Percentiles rank a stretch among this genome's conserved stretches.
phyloP scores from a whole-genome alignment of 2,113 vertebrate species.

The Eira barbara region DNA sequence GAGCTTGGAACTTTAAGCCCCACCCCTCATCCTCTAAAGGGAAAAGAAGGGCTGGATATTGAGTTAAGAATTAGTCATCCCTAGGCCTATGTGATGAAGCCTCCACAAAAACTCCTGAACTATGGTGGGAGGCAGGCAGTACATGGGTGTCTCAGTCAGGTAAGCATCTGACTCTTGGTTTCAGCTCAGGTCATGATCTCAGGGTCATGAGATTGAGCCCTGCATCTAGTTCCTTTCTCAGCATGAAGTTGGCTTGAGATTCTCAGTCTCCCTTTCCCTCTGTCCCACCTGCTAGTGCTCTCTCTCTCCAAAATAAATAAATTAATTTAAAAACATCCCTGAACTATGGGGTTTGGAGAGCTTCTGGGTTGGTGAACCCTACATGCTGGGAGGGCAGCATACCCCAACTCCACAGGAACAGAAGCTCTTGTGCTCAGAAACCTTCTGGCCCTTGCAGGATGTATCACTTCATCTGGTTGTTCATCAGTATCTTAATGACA shows the following conservation, averaged over 20 bases:
- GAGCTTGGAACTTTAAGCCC: background rate
- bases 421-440: background rate
- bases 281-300: background rate
- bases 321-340: background rate
- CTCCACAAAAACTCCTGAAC: background rate
- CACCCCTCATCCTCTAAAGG: background rate
- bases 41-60: background rate
- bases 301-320: background rate
- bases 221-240: background rate
- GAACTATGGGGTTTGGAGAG: background rate
- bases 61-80: background rate
- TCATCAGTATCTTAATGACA: background rate
- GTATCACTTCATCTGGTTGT: background rate
- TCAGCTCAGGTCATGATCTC: background rate
- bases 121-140: no score
- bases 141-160: background rate
- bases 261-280: background rate
- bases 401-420: background rate
- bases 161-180: background rate
- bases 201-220: background rate
- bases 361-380: background rate
- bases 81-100: background rate
- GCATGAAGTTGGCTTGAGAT: background rate
- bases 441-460: background rate
- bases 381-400: no score